These are phyloP conservation scores for Enteromius viviparus DNA, from an alignment of 2,797 vertebrate species.

Conservation along the genomic window DNA sequence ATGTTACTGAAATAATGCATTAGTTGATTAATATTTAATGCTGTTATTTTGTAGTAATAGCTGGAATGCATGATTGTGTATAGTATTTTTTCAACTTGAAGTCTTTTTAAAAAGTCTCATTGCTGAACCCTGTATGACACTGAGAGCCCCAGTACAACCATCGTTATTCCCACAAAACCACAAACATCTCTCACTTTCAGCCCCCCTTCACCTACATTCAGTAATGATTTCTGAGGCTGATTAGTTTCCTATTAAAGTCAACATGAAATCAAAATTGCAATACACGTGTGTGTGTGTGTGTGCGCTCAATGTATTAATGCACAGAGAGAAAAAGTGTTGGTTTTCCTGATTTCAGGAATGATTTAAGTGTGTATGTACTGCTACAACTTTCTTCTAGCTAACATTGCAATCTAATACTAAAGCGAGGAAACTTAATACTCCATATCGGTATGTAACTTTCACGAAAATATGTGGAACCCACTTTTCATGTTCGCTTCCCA, in stretches of 20 bases:
- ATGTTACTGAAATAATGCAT: neutral
- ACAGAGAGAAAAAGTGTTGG: neutral
- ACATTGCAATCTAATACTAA: neutral
- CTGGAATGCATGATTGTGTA: neutral
- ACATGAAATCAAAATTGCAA: slow-evolving; percentile 8
- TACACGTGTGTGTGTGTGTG: neutral
- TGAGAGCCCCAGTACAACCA: neutral
- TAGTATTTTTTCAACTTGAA: slow-evolving; percentile 1
- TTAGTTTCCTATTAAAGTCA: slow-evolving; percentile 23
- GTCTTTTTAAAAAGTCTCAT: neutral
- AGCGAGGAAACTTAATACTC: neutral
- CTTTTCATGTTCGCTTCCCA: neutral
- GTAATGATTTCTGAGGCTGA: slow-evolving; percentile 1
- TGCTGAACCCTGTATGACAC: slow-evolving; percentile 15
- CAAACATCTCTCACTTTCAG: slow-evolving; percentile 8
- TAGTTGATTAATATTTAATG: neutral
- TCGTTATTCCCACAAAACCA: slow-evolving; percentile 22
- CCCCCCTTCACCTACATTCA: slow-evolving; percentile 23
- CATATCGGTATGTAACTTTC: neutral
- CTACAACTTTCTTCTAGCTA: neutral
- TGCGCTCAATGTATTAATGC: neutral
- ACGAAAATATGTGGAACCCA: neutral
- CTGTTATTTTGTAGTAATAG: neutral
- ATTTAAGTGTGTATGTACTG: neutral
- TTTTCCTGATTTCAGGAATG: neutral